Percentiles rank a stretch among this genome's conserved stretches.
phyloP scores from a whole-genome alignment of 2,797 vertebrate genomes.

The Muscicapa striata region DNA sequence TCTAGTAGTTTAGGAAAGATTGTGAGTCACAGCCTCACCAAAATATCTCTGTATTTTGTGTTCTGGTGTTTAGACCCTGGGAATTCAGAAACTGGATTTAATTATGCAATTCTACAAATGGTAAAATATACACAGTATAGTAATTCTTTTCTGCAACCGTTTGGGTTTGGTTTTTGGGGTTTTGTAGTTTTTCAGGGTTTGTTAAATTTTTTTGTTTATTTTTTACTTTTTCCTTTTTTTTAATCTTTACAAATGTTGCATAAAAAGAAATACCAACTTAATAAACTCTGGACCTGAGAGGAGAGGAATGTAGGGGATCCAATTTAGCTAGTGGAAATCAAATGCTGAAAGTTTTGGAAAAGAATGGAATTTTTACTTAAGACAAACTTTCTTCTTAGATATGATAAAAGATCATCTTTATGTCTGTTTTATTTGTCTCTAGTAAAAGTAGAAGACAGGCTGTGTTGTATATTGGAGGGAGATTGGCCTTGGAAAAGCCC shows the following conservation, averaged over 20 bases:
- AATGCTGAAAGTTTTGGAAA: neutral
- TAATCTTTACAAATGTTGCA: neutral
- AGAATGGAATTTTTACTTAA: neutral
- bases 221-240: accelerated
- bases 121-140: neutral
- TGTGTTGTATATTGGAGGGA: neutral
- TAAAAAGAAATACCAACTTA: neutral
- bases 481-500: neutral
- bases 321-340: neutral
- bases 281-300: neutral
- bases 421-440: neutral
- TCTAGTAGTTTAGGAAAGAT: neutral
- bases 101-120: neutral
- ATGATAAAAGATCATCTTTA: neutral
- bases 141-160: neutral
- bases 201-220: no score
- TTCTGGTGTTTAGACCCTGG: neutral
- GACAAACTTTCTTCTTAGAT: neutral
- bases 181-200: neutral
- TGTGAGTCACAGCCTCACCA: neutral
- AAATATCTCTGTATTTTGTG: neutral
- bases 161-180: accelerated
- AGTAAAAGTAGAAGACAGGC: neutral
- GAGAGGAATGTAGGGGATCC: neutral
- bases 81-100: neutral